Conservation (phyloP, 2,888 invertebrate species). For the Athripsodes cinereus region DNA sequence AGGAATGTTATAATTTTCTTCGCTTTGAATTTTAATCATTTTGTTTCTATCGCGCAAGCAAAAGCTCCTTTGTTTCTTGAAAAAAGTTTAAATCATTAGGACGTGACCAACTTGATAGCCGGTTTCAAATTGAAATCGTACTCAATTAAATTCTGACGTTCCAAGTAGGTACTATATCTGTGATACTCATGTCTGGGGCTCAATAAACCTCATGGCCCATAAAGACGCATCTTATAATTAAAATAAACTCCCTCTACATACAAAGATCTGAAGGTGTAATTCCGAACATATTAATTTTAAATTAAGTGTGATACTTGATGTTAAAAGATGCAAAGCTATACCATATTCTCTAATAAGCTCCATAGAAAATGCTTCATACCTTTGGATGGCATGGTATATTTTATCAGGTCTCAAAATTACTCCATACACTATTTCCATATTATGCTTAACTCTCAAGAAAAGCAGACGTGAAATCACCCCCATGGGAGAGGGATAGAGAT, state of each 20-base stretch:
- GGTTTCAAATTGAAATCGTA: constrained; percentile 19
- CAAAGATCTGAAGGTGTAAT: constrained; percentile 8
- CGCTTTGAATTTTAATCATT: no score
- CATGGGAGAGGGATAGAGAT: constrained; percentile 20
- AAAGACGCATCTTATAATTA: constrained; percentile 27
- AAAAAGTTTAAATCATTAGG: constrained; percentile 6
- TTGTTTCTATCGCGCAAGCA: no score
- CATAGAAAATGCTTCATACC: not conserved
- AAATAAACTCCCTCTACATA: constrained; percentile 19
- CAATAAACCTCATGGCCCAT: constrained; percentile 22
- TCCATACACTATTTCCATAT: not conserved
- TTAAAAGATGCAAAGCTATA: not conserved
- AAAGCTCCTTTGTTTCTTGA: not conserved
- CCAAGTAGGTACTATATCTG: constrained; percentile 11
- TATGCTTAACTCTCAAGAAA: constrained; percentile 15
- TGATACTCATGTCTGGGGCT: constrained; percentile 8
- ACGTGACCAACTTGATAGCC: constrained; percentile 8
- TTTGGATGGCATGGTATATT: not conserved
- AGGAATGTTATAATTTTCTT: no score
- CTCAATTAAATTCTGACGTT: constrained; percentile 18
- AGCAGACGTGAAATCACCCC: constrained; percentile 23
- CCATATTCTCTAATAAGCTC: not conserved
- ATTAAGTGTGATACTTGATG: not conserved
- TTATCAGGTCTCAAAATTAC: not conserved
- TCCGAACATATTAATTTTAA: not conserved